Percentiles rank a stretch among this genome's conserved stretches.
phyloP scores from a whole-genome alignment of 2,888 invertebrate species.

The Drosophila tanythrix region DNA sequence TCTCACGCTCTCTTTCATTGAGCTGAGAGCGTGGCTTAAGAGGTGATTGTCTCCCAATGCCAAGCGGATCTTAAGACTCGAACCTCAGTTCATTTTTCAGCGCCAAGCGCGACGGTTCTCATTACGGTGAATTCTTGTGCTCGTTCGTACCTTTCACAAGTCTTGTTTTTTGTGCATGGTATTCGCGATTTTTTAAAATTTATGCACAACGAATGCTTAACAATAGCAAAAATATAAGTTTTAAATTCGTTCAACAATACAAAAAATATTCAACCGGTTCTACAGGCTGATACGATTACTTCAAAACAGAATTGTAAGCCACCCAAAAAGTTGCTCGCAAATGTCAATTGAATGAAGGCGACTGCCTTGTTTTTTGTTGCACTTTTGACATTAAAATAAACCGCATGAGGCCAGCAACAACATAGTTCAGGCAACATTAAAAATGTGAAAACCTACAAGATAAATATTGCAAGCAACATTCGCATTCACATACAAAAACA shows the following conservation, averaged over 20 bases:
- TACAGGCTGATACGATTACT: constrained; percentile 28
- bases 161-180: constrained; percentile 20
- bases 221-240: constrained; percentile 47
- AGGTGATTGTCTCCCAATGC: constrained; percentile 46
- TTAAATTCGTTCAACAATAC: constrained; percentile 48
- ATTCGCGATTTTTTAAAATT: constrained; percentile 56
- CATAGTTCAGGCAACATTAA: constrained; percentile 67
- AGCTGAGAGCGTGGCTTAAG: constrained; percentile 26
- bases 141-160: constrained; percentile 9
- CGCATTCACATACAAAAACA: constrained; percentile 41
- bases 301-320: constrained; percentile 64
- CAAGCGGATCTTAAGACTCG: constrained; percentile 49
- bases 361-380: constrained; percentile 50
- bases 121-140: constrained; percentile 12
- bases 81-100: constrained; percentile 55
- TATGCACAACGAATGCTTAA: constrained; percentile 51
- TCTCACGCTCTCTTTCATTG: constrained; percentile 10
- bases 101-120: constrained; percentile 57
- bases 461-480: constrained; percentile 59
- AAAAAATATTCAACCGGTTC: constrained; percentile 64
- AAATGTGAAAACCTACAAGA: constrained; percentile 64
- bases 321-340: constrained; percentile 37
- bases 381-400: constrained; percentile 61
- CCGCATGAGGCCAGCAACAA: constrained; percentile 42
- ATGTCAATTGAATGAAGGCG: constrained; percentile 59